Conservation (phyloP, 2,113 vertebrate species). For the Prunella fulvescens region DNA sequence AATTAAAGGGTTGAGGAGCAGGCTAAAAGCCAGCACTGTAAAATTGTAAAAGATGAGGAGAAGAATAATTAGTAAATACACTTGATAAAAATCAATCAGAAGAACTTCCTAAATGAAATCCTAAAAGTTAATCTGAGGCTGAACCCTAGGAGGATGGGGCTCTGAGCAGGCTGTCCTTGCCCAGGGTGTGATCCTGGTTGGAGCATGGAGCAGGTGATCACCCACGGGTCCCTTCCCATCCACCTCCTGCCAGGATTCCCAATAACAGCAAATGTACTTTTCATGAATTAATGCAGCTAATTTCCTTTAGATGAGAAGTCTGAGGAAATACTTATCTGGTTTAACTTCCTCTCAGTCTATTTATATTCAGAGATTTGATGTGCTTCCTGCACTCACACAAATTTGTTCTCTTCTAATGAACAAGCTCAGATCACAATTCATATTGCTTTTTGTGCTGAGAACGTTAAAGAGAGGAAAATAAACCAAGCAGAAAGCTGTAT, state of each 20-base stretch:
- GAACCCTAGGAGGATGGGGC: accelerated
- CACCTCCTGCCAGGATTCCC: not conserved
- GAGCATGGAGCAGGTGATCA: not conserved
- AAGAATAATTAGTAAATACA: not conserved
- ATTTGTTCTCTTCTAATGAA: slow-evolving; percentile 4
- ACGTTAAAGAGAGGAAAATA: not conserved
- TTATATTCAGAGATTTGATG: slow-evolving; percentile 19
- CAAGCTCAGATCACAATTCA: not conserved
- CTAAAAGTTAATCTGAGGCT: not conserved
- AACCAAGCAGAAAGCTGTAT: not conserved
- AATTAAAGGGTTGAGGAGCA: not conserved
- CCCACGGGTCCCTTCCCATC: not conserved
- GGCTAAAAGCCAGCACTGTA: not conserved
- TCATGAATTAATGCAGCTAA: slow-evolving; percentile 1
- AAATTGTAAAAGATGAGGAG: not conserved
- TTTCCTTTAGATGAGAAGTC: slow-evolving; percentile 18
- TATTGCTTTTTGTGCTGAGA: not conserved
- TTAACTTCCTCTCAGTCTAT: slow-evolving; percentile 23
- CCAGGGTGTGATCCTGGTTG: not conserved
- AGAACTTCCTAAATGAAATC: not conserved
- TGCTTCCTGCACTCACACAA: not conserved
- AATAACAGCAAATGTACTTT: not conserved
- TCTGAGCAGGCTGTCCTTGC: not conserved
- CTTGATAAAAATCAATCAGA: not conserved
- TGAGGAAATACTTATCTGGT: slow-evolving; percentile 34